phyloP scores from a whole-genome alignment of 2,113 vertebrate species.

The Eretmochelys imbricata region DNA sequence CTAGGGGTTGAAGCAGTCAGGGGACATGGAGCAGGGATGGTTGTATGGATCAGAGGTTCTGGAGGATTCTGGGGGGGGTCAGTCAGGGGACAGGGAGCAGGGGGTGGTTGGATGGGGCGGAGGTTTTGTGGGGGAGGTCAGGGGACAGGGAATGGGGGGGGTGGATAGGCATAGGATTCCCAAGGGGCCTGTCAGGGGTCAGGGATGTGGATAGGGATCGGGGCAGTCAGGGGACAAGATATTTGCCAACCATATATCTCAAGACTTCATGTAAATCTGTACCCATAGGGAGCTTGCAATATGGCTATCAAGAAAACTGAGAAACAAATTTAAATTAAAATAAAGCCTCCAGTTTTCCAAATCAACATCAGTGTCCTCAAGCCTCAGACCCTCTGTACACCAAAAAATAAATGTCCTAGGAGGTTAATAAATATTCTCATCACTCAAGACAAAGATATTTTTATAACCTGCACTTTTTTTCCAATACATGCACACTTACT shows the following conservation, averaged over 20 bases:
- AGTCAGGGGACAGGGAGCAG: too few species aligned
- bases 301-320: slow-evolving; percentile 21
- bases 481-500: slow-evolving; percentile 1
- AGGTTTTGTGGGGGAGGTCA: too few species aligned
- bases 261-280: background rate
- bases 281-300: slow-evolving; percentile 7
- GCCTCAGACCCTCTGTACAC: slow-evolving; percentile 18
- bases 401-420: slow-evolving; percentile 56
- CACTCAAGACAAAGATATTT: slow-evolving; percentile 64
- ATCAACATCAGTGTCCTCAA: slow-evolving; percentile 59
- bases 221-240: background rate
- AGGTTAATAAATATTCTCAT: slow-evolving; percentile 41
- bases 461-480: slow-evolving; percentile 57
- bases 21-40: too few species aligned
- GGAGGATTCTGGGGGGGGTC: too few species aligned
- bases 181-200: too few species aligned
- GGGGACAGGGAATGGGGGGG: too few species aligned
- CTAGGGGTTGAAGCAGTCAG: too few species aligned
- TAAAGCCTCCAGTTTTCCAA: slow-evolving; percentile 39
- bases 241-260: background rate
- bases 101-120: too few species aligned
- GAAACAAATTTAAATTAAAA: slow-evolving; percentile 55
- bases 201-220: too few species aligned
- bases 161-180: too few species aligned
- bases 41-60: too few species aligned